Evolutionary conservation across 2,888 invertebrate species (phyloP), one percentile per base, ranked within the genome.

Genomic region (Agrilus mali): DNA sequence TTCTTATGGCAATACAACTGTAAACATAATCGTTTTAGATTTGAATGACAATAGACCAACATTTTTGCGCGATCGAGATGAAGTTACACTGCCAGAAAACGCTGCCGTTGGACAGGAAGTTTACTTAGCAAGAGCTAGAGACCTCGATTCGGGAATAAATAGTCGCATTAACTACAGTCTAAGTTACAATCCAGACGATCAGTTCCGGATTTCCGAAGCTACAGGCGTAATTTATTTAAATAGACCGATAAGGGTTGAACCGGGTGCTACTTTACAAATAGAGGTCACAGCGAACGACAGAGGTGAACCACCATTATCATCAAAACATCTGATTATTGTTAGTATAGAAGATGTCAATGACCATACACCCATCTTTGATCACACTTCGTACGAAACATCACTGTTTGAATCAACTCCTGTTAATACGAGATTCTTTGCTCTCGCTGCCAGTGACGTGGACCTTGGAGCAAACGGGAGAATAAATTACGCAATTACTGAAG

Each of bases 101-200:
- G 84, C 87, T 54, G 93, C 95, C 15, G 88, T 94, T 32, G 94
- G 94, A 1, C 89, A 92, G 65, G 90, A 94, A 67, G 82, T 95
- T 31, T 90, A 86, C 65, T 74, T 90, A 52, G 86, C 92, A 1
- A 75, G 85, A 57, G 95, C 94, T 1, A 73, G 78, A 43, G 95
- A 96, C 67, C 75, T 78, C 40, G 96, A 96, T 65, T 80, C 84
- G 1, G 93, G 90, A 7, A 78, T 81, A n/a, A 95, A 95, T 63
- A 83, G 90, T 56, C 76, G 84, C 36, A 75, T 95, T 37, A 80
- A 80, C 40, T 96, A 93, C 64, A 78, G 79, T 17, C 66, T 96
- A 36, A 82, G 78, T 38, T 80, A 82, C 52, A 89, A 90, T 66
- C 80, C 84, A 1, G 82, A 83, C 27, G 78, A 80, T 49, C 80